Conservation (phyloP, 2,888 invertebrate genomes). For the Pheosia tremula region DNA sequence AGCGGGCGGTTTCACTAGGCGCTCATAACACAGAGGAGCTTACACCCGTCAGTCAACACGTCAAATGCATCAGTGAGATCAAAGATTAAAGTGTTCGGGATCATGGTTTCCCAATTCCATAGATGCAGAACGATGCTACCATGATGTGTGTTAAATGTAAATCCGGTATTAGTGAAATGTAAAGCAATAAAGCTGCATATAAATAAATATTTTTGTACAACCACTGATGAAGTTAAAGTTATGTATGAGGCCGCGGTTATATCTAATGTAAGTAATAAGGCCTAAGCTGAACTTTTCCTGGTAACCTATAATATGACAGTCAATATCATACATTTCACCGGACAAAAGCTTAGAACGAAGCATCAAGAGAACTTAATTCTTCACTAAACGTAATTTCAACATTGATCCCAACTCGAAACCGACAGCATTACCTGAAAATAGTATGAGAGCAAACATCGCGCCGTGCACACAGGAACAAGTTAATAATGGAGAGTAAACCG, state of each 20-base stretch:
- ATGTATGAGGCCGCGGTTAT: neutral
- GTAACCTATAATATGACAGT: no score
- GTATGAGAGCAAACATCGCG: neutral
- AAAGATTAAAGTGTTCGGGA: conserved; percentile 36
- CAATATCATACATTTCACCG: no score
- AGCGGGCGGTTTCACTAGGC: conserved; percentile 35
- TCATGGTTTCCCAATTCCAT: conserved; percentile 45
- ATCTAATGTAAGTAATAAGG: no score
- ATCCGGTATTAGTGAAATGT: conserved; percentile 22
- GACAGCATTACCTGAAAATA: conserved; percentile 2
- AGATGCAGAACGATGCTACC: conserved; percentile 28
- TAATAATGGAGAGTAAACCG: conserved; percentile 7
- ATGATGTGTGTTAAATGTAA: conserved; percentile 20
- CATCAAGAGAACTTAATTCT: neutral
- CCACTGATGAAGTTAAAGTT: neutral
- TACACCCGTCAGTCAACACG: conserved; percentile 47
- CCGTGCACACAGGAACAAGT: conserved; percentile 7
- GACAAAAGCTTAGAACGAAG: no score
- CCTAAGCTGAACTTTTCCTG: no score
- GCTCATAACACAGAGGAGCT: conserved; percentile 29
- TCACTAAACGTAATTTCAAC: neutral
- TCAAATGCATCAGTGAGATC: conserved; percentile 46
- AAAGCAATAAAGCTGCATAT: neutral
- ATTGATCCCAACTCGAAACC: neutral
- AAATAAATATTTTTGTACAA: neutral